Evolutionary conservation across 1,140 invertebrate genomes (phyloP), one percentile per base, ranked within the genome.

Genomic region (Drosophila hydei): DNA sequence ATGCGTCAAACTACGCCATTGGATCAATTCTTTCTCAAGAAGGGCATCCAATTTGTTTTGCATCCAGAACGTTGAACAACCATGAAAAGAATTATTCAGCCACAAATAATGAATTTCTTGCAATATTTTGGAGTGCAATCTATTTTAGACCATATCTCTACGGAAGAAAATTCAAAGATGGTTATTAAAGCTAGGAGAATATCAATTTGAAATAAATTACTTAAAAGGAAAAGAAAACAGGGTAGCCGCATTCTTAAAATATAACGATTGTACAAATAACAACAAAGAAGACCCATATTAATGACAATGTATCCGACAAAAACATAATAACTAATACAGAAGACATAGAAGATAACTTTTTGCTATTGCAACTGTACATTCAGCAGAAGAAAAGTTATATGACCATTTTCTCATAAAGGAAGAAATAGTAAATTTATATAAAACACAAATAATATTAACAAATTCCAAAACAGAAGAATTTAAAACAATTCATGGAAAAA

Each of bases 351-450:
- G 42, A 58, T 21, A 51, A 56, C 19, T 18, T 8, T 9, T 62
- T n/a, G n/a, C 40, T 33, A 52, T 40, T 27, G 65, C 16, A 50
- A 75, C 72, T 50, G 45, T 75, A 14, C 72, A 75, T 47, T 75
- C 65, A 55, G 65, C 65, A 30, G 60, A 59, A 33, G 65, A 75
- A 61, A 56, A 75, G 6, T 21, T 68, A 40, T 11, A 36, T 0
- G 47, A 76, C 16, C 63, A 76, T 61, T 54, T 72, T 50, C 11
- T 33, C 6, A 68, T 72, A 56, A 60, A 60, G 30, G 50, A 67
- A 12, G 43, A 72, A 64, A 62, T 72, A 36, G 68, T 72, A 19
- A 75, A 72, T 48, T 68, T 58, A 42, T 75, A 59, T 33, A 61
- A 52, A 51, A 72, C 38, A 6, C 62, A 75, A 50, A 50, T 50